Conservation (phyloP, 2,888 invertebrate genomes). For the Zonitis immaculata region DNA sequence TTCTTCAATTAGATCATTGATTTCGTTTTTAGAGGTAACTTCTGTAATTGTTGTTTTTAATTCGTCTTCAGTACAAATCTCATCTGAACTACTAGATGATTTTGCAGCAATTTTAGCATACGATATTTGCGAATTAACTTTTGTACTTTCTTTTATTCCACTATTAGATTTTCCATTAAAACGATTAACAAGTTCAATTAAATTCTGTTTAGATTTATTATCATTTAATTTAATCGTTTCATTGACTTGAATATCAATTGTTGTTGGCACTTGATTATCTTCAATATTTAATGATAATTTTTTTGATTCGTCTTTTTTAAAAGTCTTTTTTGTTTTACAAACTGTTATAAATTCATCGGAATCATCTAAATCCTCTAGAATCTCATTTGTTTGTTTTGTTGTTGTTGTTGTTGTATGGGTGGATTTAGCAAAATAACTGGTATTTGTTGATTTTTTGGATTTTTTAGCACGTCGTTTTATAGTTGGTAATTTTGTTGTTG, state of each 20-base stretch:
- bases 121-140: constrained; percentile 30
- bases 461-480: constrained; percentile 5
- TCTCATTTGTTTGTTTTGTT: too few species aligned
- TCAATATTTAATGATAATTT: not conserved
- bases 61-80: constrained; percentile 1
- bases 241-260: too few species aligned
- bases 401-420: not conserved
- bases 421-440: too few species aligned
- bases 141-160: constrained; percentile 31
- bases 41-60: constrained; percentile 2
- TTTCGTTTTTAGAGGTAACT: too few species aligned
- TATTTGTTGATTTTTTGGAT: not conserved
- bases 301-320: not conserved
- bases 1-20: too few species aligned
- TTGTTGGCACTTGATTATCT: too few species aligned
- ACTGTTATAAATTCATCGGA: not conserved
- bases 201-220: constrained; percentile 1
- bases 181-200: constrained; percentile 7
- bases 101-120: constrained; percentile 33
- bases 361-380: too few species aligned
- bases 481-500: constrained; percentile 14
- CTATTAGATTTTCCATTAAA: too few species aligned
- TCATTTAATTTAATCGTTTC: not conserved
- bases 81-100: constrained; percentile 5
- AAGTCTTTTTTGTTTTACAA: constrained; percentile 1